These are phyloP conservation scores for Tapera naevia DNA, from an alignment of 2,797 vertebrate genomes.

Conservation along the genomic window DNA sequence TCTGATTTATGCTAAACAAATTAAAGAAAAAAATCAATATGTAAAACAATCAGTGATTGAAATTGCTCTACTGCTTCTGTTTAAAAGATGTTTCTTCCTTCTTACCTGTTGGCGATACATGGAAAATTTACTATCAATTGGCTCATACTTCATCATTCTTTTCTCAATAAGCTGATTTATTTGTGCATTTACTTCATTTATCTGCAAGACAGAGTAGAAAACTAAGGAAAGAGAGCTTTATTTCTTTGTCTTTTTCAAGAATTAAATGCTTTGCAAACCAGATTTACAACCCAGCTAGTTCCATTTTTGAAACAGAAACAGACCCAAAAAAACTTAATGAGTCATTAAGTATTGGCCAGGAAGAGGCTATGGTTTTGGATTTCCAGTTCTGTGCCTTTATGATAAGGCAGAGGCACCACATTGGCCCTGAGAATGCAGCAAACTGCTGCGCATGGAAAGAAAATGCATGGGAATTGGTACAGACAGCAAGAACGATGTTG, in stretches of 20 bases:
- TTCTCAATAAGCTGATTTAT: constrained; percentile 93
- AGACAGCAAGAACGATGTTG: not conserved
- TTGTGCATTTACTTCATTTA: constrained; percentile 84
- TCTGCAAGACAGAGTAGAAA: constrained; percentile 77
- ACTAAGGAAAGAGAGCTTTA: not conserved
- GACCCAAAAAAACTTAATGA: constrained; percentile 2
- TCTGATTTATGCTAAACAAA: not conserved
- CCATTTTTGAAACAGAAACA: not conserved
- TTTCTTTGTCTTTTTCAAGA: constrained; percentile 14
- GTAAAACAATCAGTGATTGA: not conserved
- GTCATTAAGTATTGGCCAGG: constrained; percentile 22
- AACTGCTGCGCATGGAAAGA: not conserved
- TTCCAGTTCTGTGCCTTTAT: constrained; percentile 46
- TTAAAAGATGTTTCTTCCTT: not conserved
- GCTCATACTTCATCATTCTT: constrained; percentile 91
- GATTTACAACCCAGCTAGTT: constrained; percentile 14
- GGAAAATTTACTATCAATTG: constrained; percentile 89
- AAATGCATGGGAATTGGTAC: not conserved
- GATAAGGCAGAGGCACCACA: constrained; percentile 15
- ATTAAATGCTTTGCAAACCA: constrained; percentile 17
- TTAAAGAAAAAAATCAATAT: not conserved
- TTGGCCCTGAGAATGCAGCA: constrained; percentile 12
- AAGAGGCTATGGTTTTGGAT: constrained; percentile 7
- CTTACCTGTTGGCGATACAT: constrained; percentile 93
- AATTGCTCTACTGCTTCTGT: not conserved